Percentiles rank a stretch among this genome's conserved stretches.
Evolutionary conservation across 1,140 invertebrate species (phyloP).

Genomic region (Drosophila jambulina): DNA sequence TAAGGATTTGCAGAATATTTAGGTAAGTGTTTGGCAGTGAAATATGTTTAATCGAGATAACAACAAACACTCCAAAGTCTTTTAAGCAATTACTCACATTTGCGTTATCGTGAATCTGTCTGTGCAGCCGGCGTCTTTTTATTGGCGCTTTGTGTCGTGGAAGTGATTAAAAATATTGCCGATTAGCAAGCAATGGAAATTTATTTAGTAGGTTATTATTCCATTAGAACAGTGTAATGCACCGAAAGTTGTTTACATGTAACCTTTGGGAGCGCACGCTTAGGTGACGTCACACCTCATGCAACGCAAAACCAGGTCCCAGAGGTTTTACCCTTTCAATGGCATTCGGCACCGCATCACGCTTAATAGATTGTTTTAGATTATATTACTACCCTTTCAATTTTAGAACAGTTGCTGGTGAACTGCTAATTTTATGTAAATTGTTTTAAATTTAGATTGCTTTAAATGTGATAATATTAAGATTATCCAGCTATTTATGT

Average conservation of each 20-base stretch:
- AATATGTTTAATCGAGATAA: not conserved
- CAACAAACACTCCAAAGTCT: not conserved
- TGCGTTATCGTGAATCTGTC: not conserved
- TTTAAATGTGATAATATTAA: no score
- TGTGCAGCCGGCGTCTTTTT: slow-evolving; percentile 21
- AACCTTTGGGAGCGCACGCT: slow-evolving; percentile 37
- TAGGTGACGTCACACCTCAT: slow-evolving; percentile 53
- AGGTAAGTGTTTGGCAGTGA: not conserved
- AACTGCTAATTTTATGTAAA: not conserved
- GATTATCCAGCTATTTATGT: not conserved
- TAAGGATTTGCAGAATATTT: slow-evolving; percentile 1
- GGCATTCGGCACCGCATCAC: slow-evolving; percentile 39
- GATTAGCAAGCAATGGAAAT: slow-evolving; percentile 33
- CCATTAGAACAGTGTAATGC: slow-evolving; percentile 16
- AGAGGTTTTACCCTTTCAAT: slow-evolving; percentile 23
- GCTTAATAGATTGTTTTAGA: not conserved
- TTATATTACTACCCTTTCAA: not conserved
- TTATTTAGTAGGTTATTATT: slow-evolving; percentile 37
- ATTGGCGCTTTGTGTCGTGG: not conserved
- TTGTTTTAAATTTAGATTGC: no score
- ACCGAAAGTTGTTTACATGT: slow-evolving; percentile 42
- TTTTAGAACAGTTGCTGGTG: no score
- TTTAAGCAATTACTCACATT: not conserved
- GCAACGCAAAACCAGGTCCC: slow-evolving; percentile 24
- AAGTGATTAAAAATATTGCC: slow-evolving; percentile 11